Conservation (phyloP, 2,888 invertebrate genomes). For the Micropterix aruncella region DNA sequence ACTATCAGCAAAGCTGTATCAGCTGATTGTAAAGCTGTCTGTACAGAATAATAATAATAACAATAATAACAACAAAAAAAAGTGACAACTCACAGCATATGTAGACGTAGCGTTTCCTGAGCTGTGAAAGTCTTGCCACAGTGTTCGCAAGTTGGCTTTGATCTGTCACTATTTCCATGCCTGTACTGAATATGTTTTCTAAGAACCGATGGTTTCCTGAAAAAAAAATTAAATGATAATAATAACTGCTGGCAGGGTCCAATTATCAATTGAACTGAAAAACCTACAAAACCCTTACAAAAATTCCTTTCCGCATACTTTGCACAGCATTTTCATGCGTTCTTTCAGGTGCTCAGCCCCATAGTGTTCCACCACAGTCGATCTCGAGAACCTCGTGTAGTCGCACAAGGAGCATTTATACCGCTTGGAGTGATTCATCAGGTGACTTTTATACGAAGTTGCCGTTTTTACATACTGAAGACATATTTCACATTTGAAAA, state of each 20-base stretch:
- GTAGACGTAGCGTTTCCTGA: conserved; percentile 19
- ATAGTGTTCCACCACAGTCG: neutral
- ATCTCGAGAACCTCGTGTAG: neutral
- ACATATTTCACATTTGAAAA: neutral
- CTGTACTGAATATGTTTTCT: conserved; percentile 20
- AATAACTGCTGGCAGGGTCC: no score
- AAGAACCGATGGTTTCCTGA: conserved; percentile 19
- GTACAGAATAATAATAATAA: no score
- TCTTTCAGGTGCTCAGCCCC: neutral
- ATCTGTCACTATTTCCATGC: conserved; percentile 17
- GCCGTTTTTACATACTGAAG: neutral
- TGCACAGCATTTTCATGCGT: neutral
- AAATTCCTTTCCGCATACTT: neutral
- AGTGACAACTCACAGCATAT: conserved; percentile 14
- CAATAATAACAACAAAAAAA: no score
- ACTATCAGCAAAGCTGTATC: no score
- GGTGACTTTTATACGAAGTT: neutral
- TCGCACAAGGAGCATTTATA: neutral
- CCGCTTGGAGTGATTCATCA: neutral
- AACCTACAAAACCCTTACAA: no score
- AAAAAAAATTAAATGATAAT: no score
- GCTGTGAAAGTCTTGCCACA: conserved; percentile 21
- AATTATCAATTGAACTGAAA: no score
- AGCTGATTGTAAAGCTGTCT: no score
- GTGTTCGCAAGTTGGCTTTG: conserved; percentile 17